phyloP scores from a whole-genome alignment of 2,888 invertebrate genomes.

The Drosophila testacea region DNA sequence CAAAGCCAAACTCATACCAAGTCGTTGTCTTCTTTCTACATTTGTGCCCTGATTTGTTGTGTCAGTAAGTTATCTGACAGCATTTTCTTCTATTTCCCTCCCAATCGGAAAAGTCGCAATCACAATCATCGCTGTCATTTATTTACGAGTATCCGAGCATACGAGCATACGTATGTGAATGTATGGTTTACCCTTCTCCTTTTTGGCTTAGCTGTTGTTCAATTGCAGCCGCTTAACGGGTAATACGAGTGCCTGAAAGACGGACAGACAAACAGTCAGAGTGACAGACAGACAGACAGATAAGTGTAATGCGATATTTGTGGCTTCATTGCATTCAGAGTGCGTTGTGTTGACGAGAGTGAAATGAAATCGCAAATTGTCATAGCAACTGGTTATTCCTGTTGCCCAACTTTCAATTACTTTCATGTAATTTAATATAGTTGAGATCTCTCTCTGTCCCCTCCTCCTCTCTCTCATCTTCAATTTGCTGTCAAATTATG shows the following conservation, averaged over 20 bases:
- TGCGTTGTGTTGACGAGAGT: constrained; percentile 26
- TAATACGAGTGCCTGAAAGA: constrained; percentile 42
- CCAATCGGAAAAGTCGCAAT: constrained; percentile 52
- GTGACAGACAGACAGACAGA: constrained; percentile 27
- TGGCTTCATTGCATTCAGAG: constrained; percentile 70
- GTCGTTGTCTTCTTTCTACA: constrained; percentile 10
- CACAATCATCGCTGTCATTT: constrained; percentile 52
- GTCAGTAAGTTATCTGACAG: constrained; percentile 29
- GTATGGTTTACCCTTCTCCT: constrained; percentile 31
- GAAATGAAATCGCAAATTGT: constrained; percentile 53
- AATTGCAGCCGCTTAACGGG: constrained; percentile 60
- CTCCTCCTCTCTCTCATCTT: not conserved
- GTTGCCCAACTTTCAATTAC: constrained; percentile 62
- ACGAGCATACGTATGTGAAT: constrained; percentile 4
- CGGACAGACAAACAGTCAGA: constrained; percentile 22
- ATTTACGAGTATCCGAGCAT: constrained; percentile 39
- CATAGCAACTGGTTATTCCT: constrained; percentile 67
- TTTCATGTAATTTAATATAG: constrained; percentile 49
- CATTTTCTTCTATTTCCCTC: constrained; percentile 8
- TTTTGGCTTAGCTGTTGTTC: constrained; percentile 45
- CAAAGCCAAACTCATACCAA: not conserved
- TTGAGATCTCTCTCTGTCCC: not conserved
- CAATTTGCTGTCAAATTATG: constrained; percentile 47
- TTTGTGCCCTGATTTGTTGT: constrained; percentile 38
- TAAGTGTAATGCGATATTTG: constrained; percentile 73